Evolutionary conservation across 2,888 invertebrate genomes (phyloP).

Genomic region (Agriopis aurantiaria): DNA sequence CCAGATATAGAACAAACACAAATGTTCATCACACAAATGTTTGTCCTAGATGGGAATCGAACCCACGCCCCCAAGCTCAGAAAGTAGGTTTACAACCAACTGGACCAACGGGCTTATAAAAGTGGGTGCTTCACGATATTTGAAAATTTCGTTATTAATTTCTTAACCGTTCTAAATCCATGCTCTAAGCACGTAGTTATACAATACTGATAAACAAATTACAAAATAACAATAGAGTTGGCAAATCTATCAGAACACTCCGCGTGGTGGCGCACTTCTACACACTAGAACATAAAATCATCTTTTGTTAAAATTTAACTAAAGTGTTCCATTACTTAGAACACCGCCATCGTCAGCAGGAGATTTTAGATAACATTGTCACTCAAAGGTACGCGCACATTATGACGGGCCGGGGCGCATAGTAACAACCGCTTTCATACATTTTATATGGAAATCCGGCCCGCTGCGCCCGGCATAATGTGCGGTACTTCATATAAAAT

Average conservation of each 20-base stretch:
- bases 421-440: too few relatives aligned
- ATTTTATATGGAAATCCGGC: too few relatives aligned
- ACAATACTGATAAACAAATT: constrained; percentile 61
- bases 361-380: constrained; percentile 5
- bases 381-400: too few relatives aligned
- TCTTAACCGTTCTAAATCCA: constrained; percentile 29
- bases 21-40: too few relatives aligned
- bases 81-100: too few relatives aligned
- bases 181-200: constrained; percentile 44
- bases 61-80: too few relatives aligned
- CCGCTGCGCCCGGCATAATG: too few relatives aligned
- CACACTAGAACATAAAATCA: constrained; percentile 47
- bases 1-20: too few relatives aligned
- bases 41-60: too few relatives aligned
- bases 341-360: neutral
- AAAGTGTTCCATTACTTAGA: constrained; percentile 10
- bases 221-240: constrained; percentile 55
- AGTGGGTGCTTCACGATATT: constrained; percentile 18
- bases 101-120: too few relatives aligned
- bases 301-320: constrained; percentile 15
- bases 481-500: too few relatives aligned
- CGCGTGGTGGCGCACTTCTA: constrained; percentile 53
- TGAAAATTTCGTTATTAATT: constrained; percentile 13
- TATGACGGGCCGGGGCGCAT: too few relatives aligned
- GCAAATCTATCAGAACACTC: constrained; percentile 60